Conservation (phyloP, 2,888 invertebrate genomes). For the Digitonthophagus gazella region DNA sequence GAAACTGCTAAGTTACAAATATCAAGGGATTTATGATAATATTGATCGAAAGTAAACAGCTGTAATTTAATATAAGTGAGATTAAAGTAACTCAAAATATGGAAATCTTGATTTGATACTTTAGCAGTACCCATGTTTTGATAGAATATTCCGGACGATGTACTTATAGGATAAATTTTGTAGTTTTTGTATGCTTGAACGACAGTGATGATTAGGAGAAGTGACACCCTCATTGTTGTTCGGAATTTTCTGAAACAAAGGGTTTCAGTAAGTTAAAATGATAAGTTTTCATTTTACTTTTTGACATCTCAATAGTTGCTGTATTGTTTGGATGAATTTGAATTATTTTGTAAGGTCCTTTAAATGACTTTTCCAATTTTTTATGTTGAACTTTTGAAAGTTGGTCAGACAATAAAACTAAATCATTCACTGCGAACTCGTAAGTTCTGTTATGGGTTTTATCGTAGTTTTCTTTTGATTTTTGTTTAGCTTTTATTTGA, state of each 20-base stretch:
- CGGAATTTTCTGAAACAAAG: constrained; percentile 18
- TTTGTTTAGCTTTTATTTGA: constrained; percentile 22
- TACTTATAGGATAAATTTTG: not conserved
- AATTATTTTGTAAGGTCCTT: constrained; percentile 26
- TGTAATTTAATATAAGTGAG: not conserved
- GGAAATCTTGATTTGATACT: constrained; percentile 1
- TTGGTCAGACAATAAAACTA: constrained; percentile 21
- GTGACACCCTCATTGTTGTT: not conserved
- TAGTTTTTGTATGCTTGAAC: not conserved
- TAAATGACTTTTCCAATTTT: constrained; percentile 22
- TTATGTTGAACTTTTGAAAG: constrained; percentile 19
- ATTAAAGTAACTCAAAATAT: constrained; percentile 8
- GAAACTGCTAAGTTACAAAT: constrained; percentile 1
- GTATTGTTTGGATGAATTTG: constrained; percentile 24
- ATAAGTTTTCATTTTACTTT: constrained; percentile 20
- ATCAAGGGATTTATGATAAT: constrained; percentile 5
- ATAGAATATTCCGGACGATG: constrained; percentile 14
- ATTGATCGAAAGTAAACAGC: not conserved
- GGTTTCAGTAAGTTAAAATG: constrained; percentile 24
- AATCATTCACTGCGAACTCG: constrained; percentile 20
- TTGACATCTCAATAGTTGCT: constrained; percentile 20
- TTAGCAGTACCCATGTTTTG: constrained; percentile 3
- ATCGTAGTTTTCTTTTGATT: constrained; percentile 26
- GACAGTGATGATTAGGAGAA: not conserved
- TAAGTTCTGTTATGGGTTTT: constrained; percentile 24